phyloP scores from a whole-genome alignment of 2,888 invertebrate species.

The Agrochola litura region DNA sequence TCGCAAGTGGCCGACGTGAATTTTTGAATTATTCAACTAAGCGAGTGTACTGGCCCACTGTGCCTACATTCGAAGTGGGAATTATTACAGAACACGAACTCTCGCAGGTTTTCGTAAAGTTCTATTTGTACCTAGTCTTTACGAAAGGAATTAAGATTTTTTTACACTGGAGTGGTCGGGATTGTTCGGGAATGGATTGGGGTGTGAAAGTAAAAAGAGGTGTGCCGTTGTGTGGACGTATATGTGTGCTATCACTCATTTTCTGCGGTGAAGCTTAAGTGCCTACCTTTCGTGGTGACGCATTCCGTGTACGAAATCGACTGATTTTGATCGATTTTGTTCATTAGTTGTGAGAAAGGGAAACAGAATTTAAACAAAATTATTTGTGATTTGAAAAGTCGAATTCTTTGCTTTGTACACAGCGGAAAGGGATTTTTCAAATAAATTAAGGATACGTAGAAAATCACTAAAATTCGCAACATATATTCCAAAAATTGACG shows the following conservation, averaged over 20 bases:
- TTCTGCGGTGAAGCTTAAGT: too few relatives aligned
- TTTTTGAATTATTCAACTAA: slow-evolving; percentile 84
- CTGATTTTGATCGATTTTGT: too few relatives aligned
- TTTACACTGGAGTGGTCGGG: slow-evolving; percentile 33
- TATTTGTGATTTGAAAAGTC: too few relatives aligned
- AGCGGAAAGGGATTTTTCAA: too few relatives aligned
- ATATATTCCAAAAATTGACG: too few relatives aligned
- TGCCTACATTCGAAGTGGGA: slow-evolving; percentile 67
- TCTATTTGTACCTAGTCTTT: slow-evolving; percentile 45
- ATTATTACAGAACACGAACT: slow-evolving; percentile 65
- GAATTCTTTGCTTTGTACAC: too few relatives aligned
- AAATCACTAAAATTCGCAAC: too few relatives aligned
- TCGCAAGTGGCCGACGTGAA: slow-evolving; percentile 75
- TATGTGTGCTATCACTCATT: neutral
- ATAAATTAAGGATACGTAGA: too few relatives aligned
- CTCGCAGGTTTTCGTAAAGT: slow-evolving; percentile 10
- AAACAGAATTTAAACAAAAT: too few relatives aligned
- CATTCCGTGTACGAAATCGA: too few relatives aligned
- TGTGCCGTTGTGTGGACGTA: neutral
- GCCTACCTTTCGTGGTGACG: neutral
- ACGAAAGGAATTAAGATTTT: slow-evolving; percentile 47
- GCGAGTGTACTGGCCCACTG: slow-evolving; percentile 72
- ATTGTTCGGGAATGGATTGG: slow-evolving; percentile 28
- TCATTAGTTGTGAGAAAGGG: too few relatives aligned
- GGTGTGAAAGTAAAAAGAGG: slow-evolving; percentile 25